phyloP scores from a whole-genome alignment of 1,140 invertebrate genomes.

The Vanessa atalanta region DNA sequence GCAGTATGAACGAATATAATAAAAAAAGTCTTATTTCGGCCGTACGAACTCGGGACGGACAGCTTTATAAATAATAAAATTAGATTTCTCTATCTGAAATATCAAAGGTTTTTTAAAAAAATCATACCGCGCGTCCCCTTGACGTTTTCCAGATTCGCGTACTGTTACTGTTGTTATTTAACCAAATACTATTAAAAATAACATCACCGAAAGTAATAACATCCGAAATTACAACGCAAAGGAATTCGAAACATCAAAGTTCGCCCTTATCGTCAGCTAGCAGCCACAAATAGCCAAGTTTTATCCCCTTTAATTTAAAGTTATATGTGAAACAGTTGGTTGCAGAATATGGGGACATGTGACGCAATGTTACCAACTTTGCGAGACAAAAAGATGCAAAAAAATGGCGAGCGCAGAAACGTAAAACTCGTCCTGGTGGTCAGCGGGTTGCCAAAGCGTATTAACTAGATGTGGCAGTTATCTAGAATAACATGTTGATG shows the following conservation, averaged over 20 bases:
- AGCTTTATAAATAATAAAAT: no score
- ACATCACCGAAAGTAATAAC: neutral
- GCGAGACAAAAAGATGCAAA: constrained; percentile 60
- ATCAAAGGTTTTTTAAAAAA: no score
- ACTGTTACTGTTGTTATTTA: no score
- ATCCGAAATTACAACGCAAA: neutral
- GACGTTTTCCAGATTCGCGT: no score
- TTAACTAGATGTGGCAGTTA: constrained; percentile 14
- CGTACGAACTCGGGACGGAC: no score
- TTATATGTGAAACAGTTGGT: constrained; percentile 15
- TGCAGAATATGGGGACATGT: constrained; percentile 19
- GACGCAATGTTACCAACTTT: constrained; percentile 59
- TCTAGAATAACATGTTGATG: no score
- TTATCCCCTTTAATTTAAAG: constrained; percentile 32
- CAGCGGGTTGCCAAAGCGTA: constrained; percentile 36
- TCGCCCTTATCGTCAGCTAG: neutral
- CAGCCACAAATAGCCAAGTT: constrained; percentile 17
- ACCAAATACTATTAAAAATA: no score
- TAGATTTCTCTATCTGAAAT: no score
- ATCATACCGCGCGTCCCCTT: no score
- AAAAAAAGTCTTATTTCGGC: no score
- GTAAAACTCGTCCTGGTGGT: constrained; percentile 56
- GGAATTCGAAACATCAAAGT: constrained; percentile 7
- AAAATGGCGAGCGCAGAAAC: constrained; percentile 44
- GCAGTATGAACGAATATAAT: no score